A percentile compares a stretch with the other conserved stretches of the same genome.
phyloP scores from a whole-genome alignment of 2,113 vertebrate genomes.

The Ceyx cyanopectus region DNA sequence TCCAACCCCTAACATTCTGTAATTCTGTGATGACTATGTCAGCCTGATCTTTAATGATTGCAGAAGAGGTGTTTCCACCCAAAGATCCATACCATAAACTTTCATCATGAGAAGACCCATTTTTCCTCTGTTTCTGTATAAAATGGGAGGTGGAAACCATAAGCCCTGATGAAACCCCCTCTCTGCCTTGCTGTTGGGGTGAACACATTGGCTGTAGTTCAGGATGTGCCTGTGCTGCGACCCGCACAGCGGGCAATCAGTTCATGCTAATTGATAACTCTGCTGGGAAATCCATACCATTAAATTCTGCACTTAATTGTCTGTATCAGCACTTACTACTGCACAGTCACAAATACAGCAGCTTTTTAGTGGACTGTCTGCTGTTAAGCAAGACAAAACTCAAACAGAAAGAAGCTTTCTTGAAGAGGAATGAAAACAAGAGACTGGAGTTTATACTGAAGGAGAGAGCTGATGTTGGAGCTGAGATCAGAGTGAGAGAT shows the following conservation, averaged over 20 bases:
- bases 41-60: not conserved
- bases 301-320: constrained; percentile 3
- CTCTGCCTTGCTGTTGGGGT: not conserved
- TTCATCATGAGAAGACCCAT: not conserved
- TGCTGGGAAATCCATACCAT: constrained; percentile 32
- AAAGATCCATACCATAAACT: fast-evolving
- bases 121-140: not conserved
- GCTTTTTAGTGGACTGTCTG: not conserved
- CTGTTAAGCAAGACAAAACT: not conserved
- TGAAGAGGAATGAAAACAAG: not conserved
- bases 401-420: not conserved
- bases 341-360: not conserved
- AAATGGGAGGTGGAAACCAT: not conserved
- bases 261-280: not conserved
- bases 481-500: not conserved
- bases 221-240: fast-evolving
- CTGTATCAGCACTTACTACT: not conserved
- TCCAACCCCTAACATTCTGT: too few relatives aligned
- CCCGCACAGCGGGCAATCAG: not conserved
- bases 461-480: not conserved
- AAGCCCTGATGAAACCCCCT: not conserved
- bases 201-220: fast-evolving
- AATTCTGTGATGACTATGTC: fast-evolving
- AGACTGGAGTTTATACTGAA: fast-evolving
- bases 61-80: not conserved